Percentiles rank a stretch among this genome's conserved stretches.
These are phyloP conservation scores for Uropetala carovei DNA, from an alignment of 2,888 invertebrate genomes.

Conservation along the genomic window DNA sequence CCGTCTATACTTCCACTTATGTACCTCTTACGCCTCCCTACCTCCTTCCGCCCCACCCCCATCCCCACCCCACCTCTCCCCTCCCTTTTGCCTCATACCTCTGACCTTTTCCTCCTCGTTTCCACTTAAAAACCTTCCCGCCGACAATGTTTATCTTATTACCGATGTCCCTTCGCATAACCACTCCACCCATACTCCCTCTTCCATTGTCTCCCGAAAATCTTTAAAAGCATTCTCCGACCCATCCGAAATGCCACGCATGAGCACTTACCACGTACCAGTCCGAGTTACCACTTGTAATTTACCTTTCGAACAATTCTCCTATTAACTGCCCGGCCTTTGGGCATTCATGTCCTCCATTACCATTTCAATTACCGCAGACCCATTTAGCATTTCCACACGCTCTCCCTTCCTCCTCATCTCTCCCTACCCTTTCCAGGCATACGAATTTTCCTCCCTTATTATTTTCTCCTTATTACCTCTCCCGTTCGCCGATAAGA, in stretches of 20 bases:
- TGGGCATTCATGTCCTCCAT: no score
- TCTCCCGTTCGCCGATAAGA: no score
- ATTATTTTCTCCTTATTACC: no score
- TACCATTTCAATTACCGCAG: no score
- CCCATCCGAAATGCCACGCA: not conserved
- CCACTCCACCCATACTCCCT: not conserved
- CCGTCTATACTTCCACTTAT: constrained; percentile 67
- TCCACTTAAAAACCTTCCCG: not conserved
- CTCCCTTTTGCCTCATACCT: not conserved
- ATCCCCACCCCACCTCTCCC: not conserved
- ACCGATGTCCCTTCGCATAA: not conserved
- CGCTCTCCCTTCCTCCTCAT: no score
- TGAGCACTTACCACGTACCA: not conserved
- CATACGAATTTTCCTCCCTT: no score
- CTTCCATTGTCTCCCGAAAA: not conserved
- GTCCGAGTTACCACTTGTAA: no score
- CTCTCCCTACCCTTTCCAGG: no score
- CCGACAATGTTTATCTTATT: not conserved
- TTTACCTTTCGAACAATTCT: no score
- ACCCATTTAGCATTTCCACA: no score
- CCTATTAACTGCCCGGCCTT: no score
- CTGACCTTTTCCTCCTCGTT: not conserved
- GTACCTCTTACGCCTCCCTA: constrained; percentile 71
- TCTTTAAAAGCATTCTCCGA: not conserved
- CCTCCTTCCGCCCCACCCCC: not conserved